Conservation (phyloP, 2,888 invertebrate species). For the Drosophila neotestacea region DNA sequence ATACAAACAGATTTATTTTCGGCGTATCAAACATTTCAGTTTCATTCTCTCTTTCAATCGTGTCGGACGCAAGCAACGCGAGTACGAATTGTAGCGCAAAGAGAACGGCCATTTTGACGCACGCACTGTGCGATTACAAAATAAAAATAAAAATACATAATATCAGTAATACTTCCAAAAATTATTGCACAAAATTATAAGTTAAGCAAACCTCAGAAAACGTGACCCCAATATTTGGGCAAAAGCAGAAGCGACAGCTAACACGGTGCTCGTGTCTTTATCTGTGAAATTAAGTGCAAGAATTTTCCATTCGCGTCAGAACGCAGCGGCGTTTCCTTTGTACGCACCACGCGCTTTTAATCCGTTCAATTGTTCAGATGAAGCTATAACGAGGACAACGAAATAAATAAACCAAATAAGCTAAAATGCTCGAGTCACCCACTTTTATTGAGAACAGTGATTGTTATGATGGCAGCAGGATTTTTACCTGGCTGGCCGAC, state of each 20-base stretch:
- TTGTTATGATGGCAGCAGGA: constrained; percentile 90
- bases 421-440: constrained; percentile 79
- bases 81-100: constrained; percentile 21
- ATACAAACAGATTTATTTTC: constrained; percentile 31
- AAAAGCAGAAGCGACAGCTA: constrained; percentile 2
- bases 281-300: constrained; percentile 30
- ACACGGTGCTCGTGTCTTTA: neutral
- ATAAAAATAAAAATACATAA: constrained; percentile 30
- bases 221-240: constrained; percentile 6
- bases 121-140: constrained; percentile 51
- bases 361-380: constrained; percentile 36
- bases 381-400: constrained; percentile 24
- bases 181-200: constrained; percentile 64
- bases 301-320: constrained; percentile 29
- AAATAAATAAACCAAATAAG: constrained; percentile 14
- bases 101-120: constrained; percentile 57
- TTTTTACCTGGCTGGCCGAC: constrained; percentile 89
- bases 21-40: constrained; percentile 47
- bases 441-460: constrained; percentile 68
- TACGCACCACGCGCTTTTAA: constrained; percentile 30
- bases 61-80: constrained; percentile 28
- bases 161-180: constrained; percentile 39
- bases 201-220: constrained; percentile 25
- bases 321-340: constrained; percentile 34
- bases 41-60: constrained; percentile 53